Conservation (phyloP, 2,797 vertebrate genomes). For the Sphaeramia orbicularis region DNA sequence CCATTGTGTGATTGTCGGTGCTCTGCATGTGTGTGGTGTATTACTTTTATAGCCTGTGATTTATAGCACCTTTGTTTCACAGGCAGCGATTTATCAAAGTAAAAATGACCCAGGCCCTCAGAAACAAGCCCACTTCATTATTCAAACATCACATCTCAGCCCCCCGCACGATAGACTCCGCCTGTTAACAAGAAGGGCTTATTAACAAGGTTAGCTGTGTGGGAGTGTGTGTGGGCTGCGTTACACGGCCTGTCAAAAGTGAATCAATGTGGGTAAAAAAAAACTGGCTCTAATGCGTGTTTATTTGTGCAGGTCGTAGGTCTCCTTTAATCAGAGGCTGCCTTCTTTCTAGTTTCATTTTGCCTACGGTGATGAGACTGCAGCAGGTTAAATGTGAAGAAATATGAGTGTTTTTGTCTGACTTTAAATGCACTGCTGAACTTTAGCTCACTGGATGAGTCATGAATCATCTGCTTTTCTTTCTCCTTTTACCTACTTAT, state of each 20-base stretch:
- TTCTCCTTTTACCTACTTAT: conserved; percentile 8
- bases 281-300: background rate
- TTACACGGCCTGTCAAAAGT: conserved; percentile 17
- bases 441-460: conserved; percentile 27
- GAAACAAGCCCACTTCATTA: conserved; percentile 59
- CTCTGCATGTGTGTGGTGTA: conserved; percentile 2
- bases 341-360: background rate
- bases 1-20: conserved; percentile 37
- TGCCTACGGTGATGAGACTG: background rate
- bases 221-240: conserved; percentile 13
- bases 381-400: conserved; percentile 7
- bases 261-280: background rate
- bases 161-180: conserved; percentile 15
- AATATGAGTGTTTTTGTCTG: background rate
- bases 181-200: conserved; percentile 46
- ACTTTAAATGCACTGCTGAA: conserved; percentile 23
- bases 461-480: conserved; percentile 20
- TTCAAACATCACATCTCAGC: conserved; percentile 51
- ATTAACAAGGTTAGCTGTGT: conserved; percentile 40
- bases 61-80: conserved; percentile 54
- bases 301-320: background rate
- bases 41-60: conserved; percentile 59
- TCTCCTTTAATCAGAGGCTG: background rate
- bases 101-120: conserved; percentile 44
- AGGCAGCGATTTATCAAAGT: conserved; percentile 51